Conservation (phyloP, 1,140 invertebrate species). For the Thereuonema tuberculata region DNA sequence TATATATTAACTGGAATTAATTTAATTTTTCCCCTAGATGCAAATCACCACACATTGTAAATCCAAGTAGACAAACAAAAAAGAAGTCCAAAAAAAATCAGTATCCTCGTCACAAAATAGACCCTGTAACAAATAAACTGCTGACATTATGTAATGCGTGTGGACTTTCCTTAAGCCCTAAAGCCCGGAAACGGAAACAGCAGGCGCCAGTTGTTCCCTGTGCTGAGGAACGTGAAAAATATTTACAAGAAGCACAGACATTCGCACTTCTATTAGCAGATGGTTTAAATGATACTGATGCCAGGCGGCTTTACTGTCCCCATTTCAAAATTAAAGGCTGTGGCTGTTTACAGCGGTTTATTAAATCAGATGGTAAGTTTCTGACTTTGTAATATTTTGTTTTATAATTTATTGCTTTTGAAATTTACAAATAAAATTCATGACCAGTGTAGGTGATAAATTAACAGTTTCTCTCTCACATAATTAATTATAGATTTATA, state of each 20-base stretch:
- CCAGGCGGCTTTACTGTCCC: conserved; percentile 23
- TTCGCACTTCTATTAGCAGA: conserved; percentile 18
- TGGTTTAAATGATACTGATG: conserved; percentile 17
- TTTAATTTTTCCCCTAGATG: neutral
- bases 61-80: neutral
- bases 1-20: too few species aligned
- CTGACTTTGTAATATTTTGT: neutral
- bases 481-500: too few species aligned
- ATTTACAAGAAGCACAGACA: conserved; percentile 17
- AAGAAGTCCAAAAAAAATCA: conserved; percentile 4
- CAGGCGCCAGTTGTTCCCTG: conserved; percentile 4
- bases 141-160: conserved; percentile 24
- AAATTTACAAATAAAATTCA: too few species aligned
- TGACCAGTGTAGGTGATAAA: too few species aligned
- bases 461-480: too few species aligned
- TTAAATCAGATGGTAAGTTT: neutral
- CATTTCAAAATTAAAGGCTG: conserved; percentile 21
- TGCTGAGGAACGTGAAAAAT: conserved; percentile 20
- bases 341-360: conserved; percentile 24
- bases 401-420: neutral
- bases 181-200: conserved; percentile 1
- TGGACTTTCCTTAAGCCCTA: conserved; percentile 18
- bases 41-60: conserved; percentile 6
- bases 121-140: conserved; percentile 18
- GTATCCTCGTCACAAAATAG: conserved; percentile 16